Evolutionary conservation across 1,140 invertebrate genomes (phyloP).

Genomic region (Bombus polaris): DNA sequence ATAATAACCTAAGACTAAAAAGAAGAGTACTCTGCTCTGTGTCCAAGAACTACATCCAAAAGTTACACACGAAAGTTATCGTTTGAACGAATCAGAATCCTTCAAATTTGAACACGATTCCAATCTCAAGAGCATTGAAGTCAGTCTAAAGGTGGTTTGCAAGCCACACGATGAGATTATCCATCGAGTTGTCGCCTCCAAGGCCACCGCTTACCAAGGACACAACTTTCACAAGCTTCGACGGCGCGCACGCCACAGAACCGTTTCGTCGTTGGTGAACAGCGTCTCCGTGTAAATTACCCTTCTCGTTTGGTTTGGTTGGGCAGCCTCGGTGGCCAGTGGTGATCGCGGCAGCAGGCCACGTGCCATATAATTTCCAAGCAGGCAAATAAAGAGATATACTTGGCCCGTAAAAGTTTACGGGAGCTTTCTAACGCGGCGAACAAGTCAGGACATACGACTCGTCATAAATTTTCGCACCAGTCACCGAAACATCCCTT

Average conservation of each 20-base stretch:
- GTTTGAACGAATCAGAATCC: not conserved
- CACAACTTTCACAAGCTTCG: not conserved
- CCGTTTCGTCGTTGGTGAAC: not conserved
- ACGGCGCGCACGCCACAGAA: not conserved
- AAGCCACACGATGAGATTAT: not conserved
- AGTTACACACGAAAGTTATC: no score
- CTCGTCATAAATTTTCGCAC: constrained; percentile 54
- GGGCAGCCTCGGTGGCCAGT: not conserved
- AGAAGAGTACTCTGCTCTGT: no score
- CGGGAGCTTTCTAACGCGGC: constrained; percentile 43
- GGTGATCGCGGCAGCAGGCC: constrained; percentile 35
- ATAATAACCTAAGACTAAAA: no score
- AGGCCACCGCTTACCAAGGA: not conserved
- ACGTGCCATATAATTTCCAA: constrained; percentile 64
- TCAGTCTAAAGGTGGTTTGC: no score
- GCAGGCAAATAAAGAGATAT: constrained; percentile 50
- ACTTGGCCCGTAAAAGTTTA: constrained; percentile 46
- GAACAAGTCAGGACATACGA: constrained; percentile 29
- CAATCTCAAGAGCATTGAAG: not conserved
- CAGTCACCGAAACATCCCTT: constrained; percentile 4
- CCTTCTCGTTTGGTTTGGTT: constrained; percentile 12
- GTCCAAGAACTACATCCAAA: no score
- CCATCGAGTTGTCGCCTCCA: not conserved
- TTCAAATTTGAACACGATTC: not conserved
- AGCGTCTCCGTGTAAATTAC: constrained; percentile 43